Percentiles rank a stretch among this genome's conserved stretches.
These are phyloP conservation scores for Ellobius talpinus DNA, from an alignment of 2,113 vertebrate genomes.

Conservation along the genomic window DNA sequence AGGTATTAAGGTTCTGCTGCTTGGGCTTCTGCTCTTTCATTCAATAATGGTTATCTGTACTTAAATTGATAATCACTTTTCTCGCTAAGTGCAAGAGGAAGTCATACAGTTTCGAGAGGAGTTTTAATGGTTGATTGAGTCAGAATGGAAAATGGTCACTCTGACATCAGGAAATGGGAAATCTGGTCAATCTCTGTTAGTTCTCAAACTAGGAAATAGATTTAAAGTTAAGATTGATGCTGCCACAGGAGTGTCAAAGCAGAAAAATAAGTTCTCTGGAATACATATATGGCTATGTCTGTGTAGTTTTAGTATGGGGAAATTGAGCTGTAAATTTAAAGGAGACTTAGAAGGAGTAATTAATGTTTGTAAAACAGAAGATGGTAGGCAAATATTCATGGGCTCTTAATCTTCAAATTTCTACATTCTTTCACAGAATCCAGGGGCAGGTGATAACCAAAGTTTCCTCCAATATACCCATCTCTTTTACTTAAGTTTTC, in stretches of 20 bases:
- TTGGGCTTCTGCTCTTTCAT: background rate
- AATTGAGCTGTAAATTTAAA: background rate
- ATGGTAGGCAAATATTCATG: background rate
- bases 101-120: background rate
- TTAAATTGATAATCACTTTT: constrained; percentile 1
- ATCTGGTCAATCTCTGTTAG: background rate
- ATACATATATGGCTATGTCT: background rate
- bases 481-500: background rate
- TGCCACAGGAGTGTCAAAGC: background rate
- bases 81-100: background rate
- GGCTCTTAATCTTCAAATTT: background rate
- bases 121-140: constrained; percentile 1
- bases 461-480: background rate
- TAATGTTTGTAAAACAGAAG: background rate
- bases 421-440: background rate
- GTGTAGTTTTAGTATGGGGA: background rate
- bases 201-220: background rate
- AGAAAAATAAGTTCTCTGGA: background rate
- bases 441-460: background rate
- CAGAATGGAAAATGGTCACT: background rate
- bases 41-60: background rate
- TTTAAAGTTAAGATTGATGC: constrained; percentile 9
- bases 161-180: background rate
- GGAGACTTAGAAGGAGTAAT: background rate
- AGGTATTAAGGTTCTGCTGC: background rate